These are phyloP conservation scores for Atherinomorus stipes DNA, from an alignment of 2,113 vertebrate species.

Conservation along the genomic window DNA sequence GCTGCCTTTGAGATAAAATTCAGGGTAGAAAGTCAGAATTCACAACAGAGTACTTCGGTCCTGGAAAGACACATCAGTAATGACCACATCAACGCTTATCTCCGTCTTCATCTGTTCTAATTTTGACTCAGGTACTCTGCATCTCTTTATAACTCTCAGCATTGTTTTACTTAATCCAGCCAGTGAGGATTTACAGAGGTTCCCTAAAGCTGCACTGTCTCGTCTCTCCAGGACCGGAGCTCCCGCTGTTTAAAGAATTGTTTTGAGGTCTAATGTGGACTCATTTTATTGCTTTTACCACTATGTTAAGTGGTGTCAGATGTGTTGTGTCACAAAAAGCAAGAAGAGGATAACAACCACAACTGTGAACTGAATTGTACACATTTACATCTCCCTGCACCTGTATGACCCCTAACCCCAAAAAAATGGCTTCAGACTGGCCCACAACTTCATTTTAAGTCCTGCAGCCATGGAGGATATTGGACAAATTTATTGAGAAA, in stretches of 20 bases:
- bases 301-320: slow-evolving; percentile 36
- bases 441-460: neutral
- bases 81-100: neutral
- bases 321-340: slow-evolving; percentile 11
- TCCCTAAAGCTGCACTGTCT: slow-evolving; percentile 3
- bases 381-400: slow-evolving; percentile 2
- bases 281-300: slow-evolving; percentile 20
- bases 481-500: neutral
- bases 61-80: slow-evolving; percentile 30
- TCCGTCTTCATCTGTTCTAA: slow-evolving; percentile 27
- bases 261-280: slow-evolving; percentile 31
- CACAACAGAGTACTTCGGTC: slow-evolving; percentile 1
- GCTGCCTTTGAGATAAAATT: slow-evolving; percentile 30
- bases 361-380: slow-evolving; percentile 20
- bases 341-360: slow-evolving; percentile 8
- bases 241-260: slow-evolving; percentile 26
- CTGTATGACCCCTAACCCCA: neutral
- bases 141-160: slow-evolving; percentile 31
- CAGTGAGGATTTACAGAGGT: slow-evolving; percentile 1
- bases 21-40: slow-evolving; percentile 23
- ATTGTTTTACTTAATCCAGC: neutral
- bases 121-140: slow-evolving; percentile 54
- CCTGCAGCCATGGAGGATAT: neutral
- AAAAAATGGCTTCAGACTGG: neutral
- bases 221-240: slow-evolving; percentile 45